A percentile compares a stretch with the other conserved stretches of the same genome.
These are phyloP conservation scores for Ceratitis capitata DNA, from an alignment of 1,140 invertebrate species.

Conservation along the genomic window DNA sequence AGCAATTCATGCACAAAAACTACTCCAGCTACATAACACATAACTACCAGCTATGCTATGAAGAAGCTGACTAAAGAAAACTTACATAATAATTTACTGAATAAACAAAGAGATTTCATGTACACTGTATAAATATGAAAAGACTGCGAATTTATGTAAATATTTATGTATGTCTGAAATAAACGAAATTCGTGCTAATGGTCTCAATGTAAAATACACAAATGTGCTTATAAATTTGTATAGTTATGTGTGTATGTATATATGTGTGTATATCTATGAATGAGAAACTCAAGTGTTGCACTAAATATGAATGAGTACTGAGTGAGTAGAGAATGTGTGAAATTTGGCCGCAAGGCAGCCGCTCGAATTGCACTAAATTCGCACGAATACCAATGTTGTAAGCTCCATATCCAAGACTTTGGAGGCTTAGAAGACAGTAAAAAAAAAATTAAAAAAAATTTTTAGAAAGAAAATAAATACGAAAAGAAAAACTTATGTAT, in stretches of 20 bases:
- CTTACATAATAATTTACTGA: slow-evolving; percentile 25
- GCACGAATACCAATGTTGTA: background rate
- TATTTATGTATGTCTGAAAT: background rate
- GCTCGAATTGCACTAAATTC: background rate
- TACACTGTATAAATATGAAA: slow-evolving; percentile 2
- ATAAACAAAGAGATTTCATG: slow-evolving; percentile 19
- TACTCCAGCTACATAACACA: background rate
- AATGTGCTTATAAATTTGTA: background rate
- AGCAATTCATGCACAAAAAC: background rate
- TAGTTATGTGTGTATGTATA: background rate
- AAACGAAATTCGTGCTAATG: slow-evolving; percentile 13
- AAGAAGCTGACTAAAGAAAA: background rate
- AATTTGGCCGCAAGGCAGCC: background rate
- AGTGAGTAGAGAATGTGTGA: background rate
- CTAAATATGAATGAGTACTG: no score
- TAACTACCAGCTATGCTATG: background rate
- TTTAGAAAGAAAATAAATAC: background rate
- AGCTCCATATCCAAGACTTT: slow-evolving; percentile 5
- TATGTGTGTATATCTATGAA: background rate
- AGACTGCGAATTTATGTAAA: no score
- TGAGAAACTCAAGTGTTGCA: background rate
- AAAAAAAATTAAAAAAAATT: background rate
- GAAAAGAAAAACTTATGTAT: background rate
- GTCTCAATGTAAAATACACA: background rate
- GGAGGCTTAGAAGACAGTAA: background rate